Evolutionary conservation across 53 echinoderm and acorn worm species (phyloP).

Genomic region (Luidia sarsii): DNA sequence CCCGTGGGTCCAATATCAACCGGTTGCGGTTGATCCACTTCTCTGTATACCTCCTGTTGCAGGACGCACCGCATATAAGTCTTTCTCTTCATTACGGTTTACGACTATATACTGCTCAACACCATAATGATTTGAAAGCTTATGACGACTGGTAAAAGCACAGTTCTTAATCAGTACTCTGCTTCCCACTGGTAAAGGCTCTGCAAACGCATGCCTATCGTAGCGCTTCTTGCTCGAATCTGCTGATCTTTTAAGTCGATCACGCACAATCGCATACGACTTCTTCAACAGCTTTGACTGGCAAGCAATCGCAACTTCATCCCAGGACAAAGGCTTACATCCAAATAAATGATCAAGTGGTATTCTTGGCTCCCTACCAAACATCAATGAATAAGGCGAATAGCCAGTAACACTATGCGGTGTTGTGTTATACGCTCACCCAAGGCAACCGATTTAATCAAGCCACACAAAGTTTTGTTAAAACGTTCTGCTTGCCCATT

Average conservation of each 20-base stretch:
- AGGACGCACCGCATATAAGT: constrained; percentile 9
- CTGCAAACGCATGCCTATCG: background rate
- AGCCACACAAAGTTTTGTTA: constrained; percentile 34
- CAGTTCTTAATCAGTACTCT: background rate
- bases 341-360: constrained; percentile 38
- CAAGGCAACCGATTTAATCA: constrained; percentile 33
- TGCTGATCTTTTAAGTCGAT: background rate
- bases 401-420: constrained; percentile 38
- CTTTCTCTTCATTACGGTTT: background rate
- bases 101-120: background rate
- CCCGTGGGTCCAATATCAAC: background rate
- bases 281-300: background rate
- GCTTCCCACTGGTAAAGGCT: background rate
- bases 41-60: background rate
- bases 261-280: background rate
- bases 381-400: constrained; percentile 44
- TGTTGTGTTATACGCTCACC: constrained; percentile 34
- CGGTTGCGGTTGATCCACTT: background rate
- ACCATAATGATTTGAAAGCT: background rate
- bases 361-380: constrained; percentile 45
- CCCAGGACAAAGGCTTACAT: background rate
- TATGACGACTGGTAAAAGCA: background rate
- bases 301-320: background rate
- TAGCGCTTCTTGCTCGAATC: background rate
- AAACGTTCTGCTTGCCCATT: constrained; percentile 43